Conservation (phyloP, 1,140 invertebrate genomes). For the Zaprionus tsacasi region DNA sequence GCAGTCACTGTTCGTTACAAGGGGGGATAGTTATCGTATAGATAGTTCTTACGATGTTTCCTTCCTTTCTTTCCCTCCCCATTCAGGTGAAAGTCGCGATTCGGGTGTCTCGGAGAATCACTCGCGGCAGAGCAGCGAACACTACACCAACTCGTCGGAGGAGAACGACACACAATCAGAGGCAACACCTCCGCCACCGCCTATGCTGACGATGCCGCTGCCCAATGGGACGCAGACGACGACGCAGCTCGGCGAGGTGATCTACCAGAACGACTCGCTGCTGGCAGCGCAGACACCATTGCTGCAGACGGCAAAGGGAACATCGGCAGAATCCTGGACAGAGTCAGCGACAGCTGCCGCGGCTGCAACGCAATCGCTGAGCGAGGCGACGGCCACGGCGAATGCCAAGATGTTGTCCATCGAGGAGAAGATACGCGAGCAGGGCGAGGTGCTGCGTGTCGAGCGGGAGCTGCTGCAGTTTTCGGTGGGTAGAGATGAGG, state of each 20-base stretch:
- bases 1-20: not conserved
- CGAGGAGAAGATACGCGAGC: constrained; percentile 86
- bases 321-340: constrained; percentile 81
- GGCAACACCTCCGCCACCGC: constrained; percentile 64
- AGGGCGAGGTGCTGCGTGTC: constrained; percentile 90
- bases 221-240: constrained; percentile 10
- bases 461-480: constrained; percentile 90
- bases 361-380: constrained; percentile 86
- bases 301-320: constrained; percentile 76
- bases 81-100: constrained; percentile 87
- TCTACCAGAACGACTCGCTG: constrained; percentile 84
- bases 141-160: constrained; percentile 78
- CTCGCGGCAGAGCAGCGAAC: constrained; percentile 91
- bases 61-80: no score
- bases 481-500: constrained; percentile 55
- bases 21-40: no score
- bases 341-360: constrained; percentile 89
- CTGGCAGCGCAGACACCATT: constrained; percentile 71
- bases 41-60: no score
- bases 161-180: constrained; percentile 82
- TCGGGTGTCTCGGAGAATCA: constrained; percentile 91
- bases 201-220: constrained; percentile 20
- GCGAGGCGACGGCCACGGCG: constrained; percentile 85
- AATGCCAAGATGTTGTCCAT: constrained; percentile 85
- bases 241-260: constrained; percentile 85